Evolutionary conservation across 2,888 invertebrate species (phyloP).

Genomic region (Lithophane semibrunnea): DNA sequence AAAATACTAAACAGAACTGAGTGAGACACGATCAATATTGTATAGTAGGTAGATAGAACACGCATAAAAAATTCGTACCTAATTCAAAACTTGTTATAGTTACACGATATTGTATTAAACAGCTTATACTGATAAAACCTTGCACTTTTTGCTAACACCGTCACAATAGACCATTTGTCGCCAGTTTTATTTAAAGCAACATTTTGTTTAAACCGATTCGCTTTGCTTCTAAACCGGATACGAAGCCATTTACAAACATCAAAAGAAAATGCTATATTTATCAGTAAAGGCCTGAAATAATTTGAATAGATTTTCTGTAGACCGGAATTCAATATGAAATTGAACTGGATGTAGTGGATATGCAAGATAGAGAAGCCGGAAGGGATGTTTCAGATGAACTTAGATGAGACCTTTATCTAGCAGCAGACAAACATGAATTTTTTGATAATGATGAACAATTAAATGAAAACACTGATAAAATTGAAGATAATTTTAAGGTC

Average conservation of each 20-base stretch:
- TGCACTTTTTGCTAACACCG: slow-evolving; percentile 35
- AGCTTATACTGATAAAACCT: slow-evolving; percentile 42
- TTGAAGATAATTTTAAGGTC: background rate
- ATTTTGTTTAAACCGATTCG: slow-evolving; percentile 51
- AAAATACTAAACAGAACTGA: background rate
- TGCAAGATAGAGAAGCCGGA: background rate
- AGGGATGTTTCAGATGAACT: background rate
- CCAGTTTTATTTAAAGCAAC: slow-evolving; percentile 53
- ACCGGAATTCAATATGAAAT: slow-evolving; percentile 1
- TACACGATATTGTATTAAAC: slow-evolving; percentile 18
- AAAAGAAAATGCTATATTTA: slow-evolving; percentile 58
- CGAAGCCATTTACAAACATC: slow-evolving; percentile 54
- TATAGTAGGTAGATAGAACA: background rate
- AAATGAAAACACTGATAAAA: background rate
- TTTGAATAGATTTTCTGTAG: slow-evolving; percentile 30
- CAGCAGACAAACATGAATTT: background rate
- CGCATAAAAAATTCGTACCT: background rate
- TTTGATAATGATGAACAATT: background rate
- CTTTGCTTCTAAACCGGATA: slow-evolving; percentile 57
- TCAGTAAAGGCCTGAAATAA: slow-evolving; percentile 32
- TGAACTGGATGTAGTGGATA: background rate
- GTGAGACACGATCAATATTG: background rate
- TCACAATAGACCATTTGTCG: slow-evolving; percentile 47
- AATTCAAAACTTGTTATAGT: slow-evolving; percentile 23
- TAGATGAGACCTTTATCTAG: rapidly evolving